Evolutionary conservation across 2,888 invertebrate genomes (phyloP).

Genomic region (Formica aserva): DNA sequence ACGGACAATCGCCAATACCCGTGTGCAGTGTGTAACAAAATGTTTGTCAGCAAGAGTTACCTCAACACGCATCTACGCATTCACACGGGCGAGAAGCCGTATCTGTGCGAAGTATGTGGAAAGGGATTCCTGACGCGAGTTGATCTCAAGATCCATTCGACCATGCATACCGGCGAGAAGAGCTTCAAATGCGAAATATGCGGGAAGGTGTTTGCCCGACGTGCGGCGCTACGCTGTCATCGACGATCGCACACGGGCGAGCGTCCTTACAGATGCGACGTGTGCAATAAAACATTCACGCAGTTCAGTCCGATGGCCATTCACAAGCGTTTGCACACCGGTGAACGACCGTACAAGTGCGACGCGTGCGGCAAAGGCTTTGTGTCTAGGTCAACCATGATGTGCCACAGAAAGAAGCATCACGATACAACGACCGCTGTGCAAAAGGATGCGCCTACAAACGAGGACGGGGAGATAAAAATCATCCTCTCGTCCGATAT

Average conservation of each 20-base stretch:
- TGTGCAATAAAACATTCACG: slow-evolving; percentile 89
- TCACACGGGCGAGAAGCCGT: slow-evolving; percentile 88
- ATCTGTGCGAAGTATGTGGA: slow-evolving; percentile 88
- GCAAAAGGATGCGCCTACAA: slow-evolving; percentile 71
- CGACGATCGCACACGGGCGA: slow-evolving; percentile 88
- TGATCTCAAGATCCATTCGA: slow-evolving; percentile 88
- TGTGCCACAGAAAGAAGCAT: slow-evolving; percentile 88
- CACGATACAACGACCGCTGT: slow-evolving; percentile 65
- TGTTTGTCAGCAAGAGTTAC: slow-evolving; percentile 89
- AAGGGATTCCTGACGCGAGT: slow-evolving; percentile 88
- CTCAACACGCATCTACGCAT: slow-evolving; percentile 88
- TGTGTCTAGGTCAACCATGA: slow-evolving; percentile 88
- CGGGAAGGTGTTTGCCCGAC: slow-evolving; percentile 88
- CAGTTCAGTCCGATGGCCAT: slow-evolving; percentile 90
- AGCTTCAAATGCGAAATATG: slow-evolving; percentile 89
- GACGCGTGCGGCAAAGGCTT: slow-evolving; percentile 88
- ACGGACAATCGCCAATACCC: slow-evolving; percentile 88
- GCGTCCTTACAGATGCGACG: slow-evolving; percentile 88
- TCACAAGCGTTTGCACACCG: slow-evolving; percentile 88
- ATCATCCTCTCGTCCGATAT: slow-evolving; percentile 67
- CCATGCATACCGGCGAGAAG: slow-evolving; percentile 89
- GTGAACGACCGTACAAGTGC: slow-evolving; percentile 88
- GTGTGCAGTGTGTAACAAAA: slow-evolving; percentile 88
- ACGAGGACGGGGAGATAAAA: slow-evolving; percentile 58
- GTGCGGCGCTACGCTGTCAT: slow-evolving; percentile 88